Evolutionary conservation across 2,113 vertebrate species (phyloP).

Genomic region (Microcebus griseorufus): DNA sequence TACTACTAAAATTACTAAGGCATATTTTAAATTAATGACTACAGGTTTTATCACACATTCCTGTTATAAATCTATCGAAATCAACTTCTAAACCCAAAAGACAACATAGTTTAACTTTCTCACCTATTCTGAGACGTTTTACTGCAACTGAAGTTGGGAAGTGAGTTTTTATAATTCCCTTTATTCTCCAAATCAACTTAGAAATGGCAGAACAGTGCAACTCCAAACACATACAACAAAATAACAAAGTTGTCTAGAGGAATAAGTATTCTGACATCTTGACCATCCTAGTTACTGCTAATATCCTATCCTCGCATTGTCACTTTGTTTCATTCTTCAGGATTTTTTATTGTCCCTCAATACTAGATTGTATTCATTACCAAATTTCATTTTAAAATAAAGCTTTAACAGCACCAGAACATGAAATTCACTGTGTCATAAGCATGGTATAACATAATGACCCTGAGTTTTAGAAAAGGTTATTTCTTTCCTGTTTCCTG

Average conservation of each 20-base stretch:
- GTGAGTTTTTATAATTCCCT: conserved; percentile 26
- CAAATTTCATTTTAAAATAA: conserved; percentile 34
- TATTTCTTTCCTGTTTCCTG: neutral
- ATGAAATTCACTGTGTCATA: neutral
- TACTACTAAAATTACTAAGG: neutral
- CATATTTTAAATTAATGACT: conserved; percentile 10
- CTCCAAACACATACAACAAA: neutral
- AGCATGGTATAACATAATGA: neutral
- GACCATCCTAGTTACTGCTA: neutral
- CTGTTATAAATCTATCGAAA: neutral
- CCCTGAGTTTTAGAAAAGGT: conserved; percentile 4
- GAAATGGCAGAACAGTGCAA: neutral
- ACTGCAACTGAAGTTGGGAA: neutral
- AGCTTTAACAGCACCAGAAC: neutral
- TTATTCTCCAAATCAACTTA: conserved; percentile 20
- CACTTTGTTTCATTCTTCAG: neutral
- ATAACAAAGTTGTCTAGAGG: neutral
- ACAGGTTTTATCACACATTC: neutral
- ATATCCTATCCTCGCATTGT: neutral
- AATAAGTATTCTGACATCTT: neutral
- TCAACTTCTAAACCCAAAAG: conserved; percentile 21
- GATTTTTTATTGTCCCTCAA: neutral
- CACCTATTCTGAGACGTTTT: neutral
- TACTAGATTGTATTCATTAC: conserved; percentile 11
- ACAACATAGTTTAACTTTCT: conserved; percentile 1